phyloP scores from a whole-genome alignment of 2,113 vertebrate genomes.

The Pipra filicauda region DNA sequence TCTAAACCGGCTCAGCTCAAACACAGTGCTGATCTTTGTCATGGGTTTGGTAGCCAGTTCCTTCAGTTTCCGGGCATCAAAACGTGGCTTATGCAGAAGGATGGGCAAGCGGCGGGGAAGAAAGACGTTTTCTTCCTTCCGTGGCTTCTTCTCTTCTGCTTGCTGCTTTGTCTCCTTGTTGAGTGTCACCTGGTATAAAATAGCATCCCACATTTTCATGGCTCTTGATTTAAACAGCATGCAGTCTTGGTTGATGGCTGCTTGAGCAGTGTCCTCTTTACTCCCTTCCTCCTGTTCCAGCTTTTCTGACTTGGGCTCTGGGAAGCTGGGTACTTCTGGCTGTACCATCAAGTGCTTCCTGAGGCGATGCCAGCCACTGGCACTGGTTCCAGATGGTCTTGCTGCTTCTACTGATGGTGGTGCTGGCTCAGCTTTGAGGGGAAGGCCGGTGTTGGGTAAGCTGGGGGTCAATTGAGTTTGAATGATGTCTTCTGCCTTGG shows the following conservation, averaged over 20 bases:
- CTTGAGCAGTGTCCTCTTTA: background rate
- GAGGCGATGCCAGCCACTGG: slow-evolving; percentile 86
- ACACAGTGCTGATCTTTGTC: slow-evolving; percentile 70
- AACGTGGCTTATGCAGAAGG: slow-evolving; percentile 86
- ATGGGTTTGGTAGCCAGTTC: slow-evolving; percentile 84
- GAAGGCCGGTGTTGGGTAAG: background rate
- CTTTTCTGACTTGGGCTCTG: background rate
- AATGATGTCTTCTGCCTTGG: background rate
- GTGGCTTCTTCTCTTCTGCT: slow-evolving; percentile 23
- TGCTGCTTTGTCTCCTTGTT: slow-evolving; percentile 66
- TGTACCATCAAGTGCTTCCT: slow-evolving; percentile 88
- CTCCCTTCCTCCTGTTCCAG: background rate
- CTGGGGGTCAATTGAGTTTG: background rate
- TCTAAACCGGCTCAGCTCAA: slow-evolving; percentile 79
- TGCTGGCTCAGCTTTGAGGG: slow-evolving; percentile 31
- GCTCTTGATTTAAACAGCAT: slow-evolving; percentile 69
- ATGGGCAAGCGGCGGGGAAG: slow-evolving; percentile 78
- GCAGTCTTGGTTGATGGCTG: slow-evolving; percentile 22
- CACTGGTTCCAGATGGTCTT: slow-evolving; percentile 51
- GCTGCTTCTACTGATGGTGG: background rate
- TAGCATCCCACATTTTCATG: slow-evolving; percentile 90
- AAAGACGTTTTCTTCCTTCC: background rate
- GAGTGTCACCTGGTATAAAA: slow-evolving; percentile 87
- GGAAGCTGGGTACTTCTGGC: slow-evolving; percentile 69
- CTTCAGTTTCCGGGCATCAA: slow-evolving; percentile 89